Evolutionary conservation across 1,140 invertebrate genomes (phyloP), one percentile per base, ranked within the genome.

Genomic region (Nylanderia fulva): DNA sequence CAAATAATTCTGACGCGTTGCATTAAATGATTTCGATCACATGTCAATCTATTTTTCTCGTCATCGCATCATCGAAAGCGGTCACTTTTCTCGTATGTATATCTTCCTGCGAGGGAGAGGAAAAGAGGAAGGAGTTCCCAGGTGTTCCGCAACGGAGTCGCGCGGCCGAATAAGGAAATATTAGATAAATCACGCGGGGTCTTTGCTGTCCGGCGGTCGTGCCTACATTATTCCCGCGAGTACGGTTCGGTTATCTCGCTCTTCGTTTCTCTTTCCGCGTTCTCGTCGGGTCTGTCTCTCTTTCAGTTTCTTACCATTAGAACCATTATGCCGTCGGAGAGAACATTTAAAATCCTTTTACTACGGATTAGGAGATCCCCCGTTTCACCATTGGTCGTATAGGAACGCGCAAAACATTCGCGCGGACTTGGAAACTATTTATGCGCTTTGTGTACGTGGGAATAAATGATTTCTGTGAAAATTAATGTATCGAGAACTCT

Each of bases 151-250:
- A 85, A 68, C 74, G 80, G 75, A 84, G 82, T 77, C 85, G 74
- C 36, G 84, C 68, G 84, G 75, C 92, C 92, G 88, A 89, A 92
- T 92, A 92, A 92, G 92, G 92, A 86, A 91, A 90, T 91, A 91
- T 92, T 92, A 92, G 91, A 92, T 92, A 92, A 92, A 92, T 92
- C 92, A 92, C 90, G 88, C 85, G 69, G 88, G 88, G 84, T 90
- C 76, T 84, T 77, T 88, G 61, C 85, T 87, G 69, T 88, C 71
- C 64, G n/a, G 68, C 79, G 68, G 68, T 85, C 75, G 86, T 87
- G 87, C 89, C 85, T 88, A 86, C 90, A 91, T 92, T 90, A 90
- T 92, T 85, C 87, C 61, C 61, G 77, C 42, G 54, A 75, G 82
- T 71, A 36, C 33, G 39, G 39, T 61, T 66, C n/a, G 18, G 21